Evolutionary conservation across 2,797 vertebrate species (phyloP), one percentile per base, ranked within the genome.

Genomic region (Pteronotus mesoamericanus): DNA sequence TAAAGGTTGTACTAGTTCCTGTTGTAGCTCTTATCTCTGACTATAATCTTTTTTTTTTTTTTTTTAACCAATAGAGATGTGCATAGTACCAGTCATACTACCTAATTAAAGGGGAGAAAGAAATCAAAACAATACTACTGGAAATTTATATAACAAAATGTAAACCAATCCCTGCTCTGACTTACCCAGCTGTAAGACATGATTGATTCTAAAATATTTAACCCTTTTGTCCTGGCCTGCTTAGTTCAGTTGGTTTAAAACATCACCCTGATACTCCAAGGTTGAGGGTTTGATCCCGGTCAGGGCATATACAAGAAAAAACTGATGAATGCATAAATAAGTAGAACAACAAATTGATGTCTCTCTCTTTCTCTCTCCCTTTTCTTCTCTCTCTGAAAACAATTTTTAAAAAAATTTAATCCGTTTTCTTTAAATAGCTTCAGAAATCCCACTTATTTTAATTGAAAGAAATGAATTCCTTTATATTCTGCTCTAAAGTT

Each of bases 131-230:
- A 66, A 7, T 84, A 22, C 15, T 92, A 14, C 85, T 18, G 61
- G 26, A 44, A 66, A 64, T 75, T 83, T 91, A 55, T 21, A n/a
- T 89, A 82, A 82, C 39, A 93, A 59, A 93, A 75, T 84, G 2
- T 86, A 86, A 77, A 88, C 12, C 39, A 82, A 1, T 84, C 15
- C 68, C 42, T 84, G 19, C 8, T 95, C 68, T 77, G 16, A 57
- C 14, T 57, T 44, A n/a, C 21, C 29, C 1, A 80, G 29, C 44
- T 85, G 5, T 90, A 66, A 90, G 59, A 46, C 16, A 34, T 82
- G 42, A 88, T 68, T 95, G 18, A 87, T 68, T 95, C 39, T 85
- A 57, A 95, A 93, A 91, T 11, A 82, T 91, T 91, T 64, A 86
- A 86, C 2, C 9, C 15, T 88, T 71, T 61, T 61, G 26, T 11